Evolutionary conservation across 2,797 vertebrate species (phyloP).

Genomic region (Sylvilagus floridanus): DNA sequence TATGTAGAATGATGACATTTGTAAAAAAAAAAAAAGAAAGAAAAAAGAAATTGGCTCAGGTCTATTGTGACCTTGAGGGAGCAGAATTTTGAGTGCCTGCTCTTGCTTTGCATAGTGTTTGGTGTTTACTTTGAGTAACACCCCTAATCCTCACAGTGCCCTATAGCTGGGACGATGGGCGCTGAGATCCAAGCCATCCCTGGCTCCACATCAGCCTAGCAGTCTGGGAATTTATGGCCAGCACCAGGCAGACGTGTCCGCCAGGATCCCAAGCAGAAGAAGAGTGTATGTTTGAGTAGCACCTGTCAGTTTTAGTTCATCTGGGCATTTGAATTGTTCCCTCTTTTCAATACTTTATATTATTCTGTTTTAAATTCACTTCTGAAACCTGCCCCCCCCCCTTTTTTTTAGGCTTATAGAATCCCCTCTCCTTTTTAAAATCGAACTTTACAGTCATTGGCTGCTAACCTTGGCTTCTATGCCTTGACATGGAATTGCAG

Average conservation of each 20-base stretch:
- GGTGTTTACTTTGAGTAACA: too few relatives aligned
- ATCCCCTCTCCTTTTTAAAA: not conserved
- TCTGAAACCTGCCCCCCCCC: not conserved
- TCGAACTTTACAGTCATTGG: not conserved
- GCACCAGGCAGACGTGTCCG: not conserved
- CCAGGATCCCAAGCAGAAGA: not conserved
- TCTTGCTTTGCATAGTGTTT: too few relatives aligned
- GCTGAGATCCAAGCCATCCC: not conserved
- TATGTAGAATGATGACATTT: too few relatives aligned
- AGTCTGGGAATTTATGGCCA: not conserved
- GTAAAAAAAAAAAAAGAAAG: too few relatives aligned
- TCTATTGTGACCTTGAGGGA: too few relatives aligned
- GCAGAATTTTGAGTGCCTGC: too few relatives aligned
- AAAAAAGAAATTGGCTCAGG: too few relatives aligned
- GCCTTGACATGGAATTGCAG: not conserved
- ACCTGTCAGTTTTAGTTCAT: slow-evolving; percentile 17
- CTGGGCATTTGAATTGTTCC: not conserved
- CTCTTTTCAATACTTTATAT: slow-evolving; percentile 19
- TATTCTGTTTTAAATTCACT: slow-evolving; percentile 17
- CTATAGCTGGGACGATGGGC: not conserved
- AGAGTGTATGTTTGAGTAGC: not conserved
- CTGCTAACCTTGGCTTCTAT: not conserved
- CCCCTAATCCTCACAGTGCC: too few relatives aligned
- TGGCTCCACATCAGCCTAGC: not conserved
- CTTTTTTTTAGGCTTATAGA: too few relatives aligned